Base-by-base conservation (phyloP, 2,797 vertebrate species). In the Hemitrygon akajei region DNA sequence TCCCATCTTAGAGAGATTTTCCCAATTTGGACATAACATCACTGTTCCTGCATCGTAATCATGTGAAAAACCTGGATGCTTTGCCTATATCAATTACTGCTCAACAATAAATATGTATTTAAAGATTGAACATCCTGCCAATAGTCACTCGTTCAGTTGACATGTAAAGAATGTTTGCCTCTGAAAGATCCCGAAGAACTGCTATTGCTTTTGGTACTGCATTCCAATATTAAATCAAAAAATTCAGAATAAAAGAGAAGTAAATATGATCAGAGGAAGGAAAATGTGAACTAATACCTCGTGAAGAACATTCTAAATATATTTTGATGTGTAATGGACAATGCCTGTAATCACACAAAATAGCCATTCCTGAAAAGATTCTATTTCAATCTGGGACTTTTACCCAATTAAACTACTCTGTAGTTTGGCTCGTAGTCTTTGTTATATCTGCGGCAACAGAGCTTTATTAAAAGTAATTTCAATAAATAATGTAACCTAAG, bases 11-110 rank as follows among this genome's bases (percentile, higher is more conserved):
- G 30, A 16, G 30, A 16, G 5, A 89, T 3, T 16, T 60, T 63
- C 60, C 12, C 34, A n/a, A 89, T n/a, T 58, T 34, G n/a, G 86
- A 89, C 86, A 89, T 7, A 75, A 89, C n/a, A 89, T n/a, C n/a
- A 66, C 60, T 20, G 12, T 87, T 87, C 30, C 30, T 87, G 34
- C 27, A 34, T 12, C 30, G 5, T 63, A 58, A 34, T 7, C 66
- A n/a, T 14, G 47, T 84, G 22, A 84, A 9, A 75, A 60, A 63
- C 16, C 30, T 87, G 6, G 11, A 89, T 20, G 25, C 3, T 58
- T 84, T 84, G 47, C 3, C 81, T 58, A 12, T 25, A 27, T 56
- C 47, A 58, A 27, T 7, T n/a, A 66, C 86, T 34, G 18, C 14
- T 5, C 63, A 6, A 89, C 12, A 66, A 66, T 34, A 89, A 7